Evolutionary conservation across 2,797 vertebrate genomes (phyloP).

Genomic region (Xiphophorus birchmanni): DNA sequence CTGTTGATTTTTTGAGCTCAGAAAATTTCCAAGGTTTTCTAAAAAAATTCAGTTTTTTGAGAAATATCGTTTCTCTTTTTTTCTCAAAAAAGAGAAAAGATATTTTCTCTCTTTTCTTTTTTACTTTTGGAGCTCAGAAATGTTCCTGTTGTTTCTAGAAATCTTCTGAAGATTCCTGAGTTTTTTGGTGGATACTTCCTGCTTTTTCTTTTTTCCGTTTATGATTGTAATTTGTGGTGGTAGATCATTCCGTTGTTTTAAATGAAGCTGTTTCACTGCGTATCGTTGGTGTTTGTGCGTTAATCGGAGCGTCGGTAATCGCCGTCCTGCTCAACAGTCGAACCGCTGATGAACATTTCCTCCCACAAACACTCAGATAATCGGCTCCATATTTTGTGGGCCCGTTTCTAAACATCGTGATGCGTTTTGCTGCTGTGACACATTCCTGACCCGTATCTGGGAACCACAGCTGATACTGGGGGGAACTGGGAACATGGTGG

Average conservation of each 20-base stretch:
- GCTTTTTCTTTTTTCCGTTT: too few species aligned
- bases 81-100: too few species aligned
- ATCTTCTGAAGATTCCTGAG: too few species aligned
- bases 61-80: too few species aligned
- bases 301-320: neutral
- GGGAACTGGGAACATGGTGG: conserved; percentile 44
- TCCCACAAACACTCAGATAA: conserved; percentile 62
- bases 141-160: too few species aligned
- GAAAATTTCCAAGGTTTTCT: too few species aligned
- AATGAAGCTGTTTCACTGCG: neutral
- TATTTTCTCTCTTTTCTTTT: too few species aligned
- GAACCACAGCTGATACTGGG: conserved; percentile 59
- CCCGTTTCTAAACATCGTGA: conserved; percentile 51
- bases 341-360: conserved; percentile 35
- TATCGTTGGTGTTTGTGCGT: neutral
- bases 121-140: too few species aligned
- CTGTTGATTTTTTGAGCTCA: too few species aligned
- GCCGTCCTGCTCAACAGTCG: neutral
- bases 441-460: conserved; percentile 55
- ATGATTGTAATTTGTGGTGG: too few species aligned
- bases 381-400: conserved; percentile 67
- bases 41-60: too few species aligned
- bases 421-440: conserved; percentile 58
- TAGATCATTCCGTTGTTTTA: neutral
- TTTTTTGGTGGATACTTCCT: too few species aligned